Evolutionary conservation across 2,888 invertebrate genomes (phyloP).

Genomic region (Meteorus cinctellus): DNA sequence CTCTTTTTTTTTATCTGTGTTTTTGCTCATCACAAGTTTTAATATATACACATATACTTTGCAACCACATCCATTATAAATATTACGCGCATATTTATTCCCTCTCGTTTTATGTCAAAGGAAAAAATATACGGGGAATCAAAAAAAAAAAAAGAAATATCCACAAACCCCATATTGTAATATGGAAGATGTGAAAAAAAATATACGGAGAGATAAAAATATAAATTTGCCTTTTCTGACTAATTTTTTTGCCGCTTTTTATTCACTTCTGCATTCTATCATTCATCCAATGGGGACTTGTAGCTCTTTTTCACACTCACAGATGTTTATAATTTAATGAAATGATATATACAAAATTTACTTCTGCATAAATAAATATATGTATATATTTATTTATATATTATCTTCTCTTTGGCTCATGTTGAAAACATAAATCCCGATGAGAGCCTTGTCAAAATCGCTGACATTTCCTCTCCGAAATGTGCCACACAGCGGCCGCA

Average conservation of each 20-base stretch:
- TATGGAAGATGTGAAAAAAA: neutral
- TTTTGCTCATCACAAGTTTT: too few relatives aligned
- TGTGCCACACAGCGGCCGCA: slow-evolving; percentile 10
- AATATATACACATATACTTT: neutral
- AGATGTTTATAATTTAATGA: neutral
- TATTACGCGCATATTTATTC: slow-evolving; percentile 1
- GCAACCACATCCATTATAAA: slow-evolving; percentile 24
- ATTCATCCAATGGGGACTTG: neutral
- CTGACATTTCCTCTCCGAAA: slow-evolving; percentile 25
- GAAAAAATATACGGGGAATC: neutral
- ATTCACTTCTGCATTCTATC: neutral
- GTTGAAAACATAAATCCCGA: slow-evolving; percentile 20
- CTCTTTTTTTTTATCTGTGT: neutral
- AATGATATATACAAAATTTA: neutral
- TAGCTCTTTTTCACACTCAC: neutral
- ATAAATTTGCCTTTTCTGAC: neutral
- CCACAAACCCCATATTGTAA: neutral
- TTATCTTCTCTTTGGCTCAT: neutral
- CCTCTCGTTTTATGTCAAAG: neutral
- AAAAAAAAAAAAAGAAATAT: neutral
- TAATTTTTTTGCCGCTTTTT: neutral
- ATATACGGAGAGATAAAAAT: neutral
- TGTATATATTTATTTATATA: neutral
- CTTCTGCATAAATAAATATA: too few relatives aligned
- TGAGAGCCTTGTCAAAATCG: slow-evolving; percentile 19